A percentile compares a stretch with the other conserved stretches of the same genome.
These are phyloP conservation scores for Eueremaeus valkanovi DNA, from an alignment of 2,888 invertebrate genomes.

Conservation along the genomic window DNA sequence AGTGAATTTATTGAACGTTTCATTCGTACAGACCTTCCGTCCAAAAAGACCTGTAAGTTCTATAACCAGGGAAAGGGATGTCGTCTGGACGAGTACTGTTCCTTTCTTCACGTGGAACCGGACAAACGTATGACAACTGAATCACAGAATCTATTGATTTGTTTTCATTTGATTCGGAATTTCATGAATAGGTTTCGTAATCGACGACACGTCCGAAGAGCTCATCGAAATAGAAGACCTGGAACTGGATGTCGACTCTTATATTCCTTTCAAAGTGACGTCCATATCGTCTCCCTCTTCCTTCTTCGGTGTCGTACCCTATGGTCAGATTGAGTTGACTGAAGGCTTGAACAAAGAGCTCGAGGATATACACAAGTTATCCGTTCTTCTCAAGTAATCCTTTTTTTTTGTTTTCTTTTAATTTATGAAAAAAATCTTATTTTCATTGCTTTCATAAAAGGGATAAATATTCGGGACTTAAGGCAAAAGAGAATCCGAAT, in stretches of 20 bases:
- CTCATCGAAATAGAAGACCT: not conserved
- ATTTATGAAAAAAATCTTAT: not conserved
- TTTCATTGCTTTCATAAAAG: not conserved
- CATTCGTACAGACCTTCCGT: too few species aligned
- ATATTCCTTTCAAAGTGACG: not conserved
- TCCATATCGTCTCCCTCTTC: not conserved
- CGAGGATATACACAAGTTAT: not conserved
- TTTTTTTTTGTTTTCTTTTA: not conserved
- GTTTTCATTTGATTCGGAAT: not conserved
- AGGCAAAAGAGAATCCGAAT: not conserved
- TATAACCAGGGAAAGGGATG: not conserved
- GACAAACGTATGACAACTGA: not conserved
- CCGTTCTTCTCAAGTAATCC: not conserved
- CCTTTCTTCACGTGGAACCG: slow-evolving; percentile 12
- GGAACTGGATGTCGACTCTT: not conserved
- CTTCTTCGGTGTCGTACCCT: not conserved
- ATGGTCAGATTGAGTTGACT: not conserved
- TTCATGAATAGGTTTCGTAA: not conserved
- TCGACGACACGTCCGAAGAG: not conserved
- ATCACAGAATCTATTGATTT: not conserved
- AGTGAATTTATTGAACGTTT: not conserved
- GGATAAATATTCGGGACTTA: not conserved
- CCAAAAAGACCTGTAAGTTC: not conserved
- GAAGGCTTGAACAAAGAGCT: not conserved
- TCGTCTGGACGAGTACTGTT: not conserved